Base-by-base conservation (phyloP, 2,797 vertebrate genomes). In the Melanotaenia nigrans region DNA sequence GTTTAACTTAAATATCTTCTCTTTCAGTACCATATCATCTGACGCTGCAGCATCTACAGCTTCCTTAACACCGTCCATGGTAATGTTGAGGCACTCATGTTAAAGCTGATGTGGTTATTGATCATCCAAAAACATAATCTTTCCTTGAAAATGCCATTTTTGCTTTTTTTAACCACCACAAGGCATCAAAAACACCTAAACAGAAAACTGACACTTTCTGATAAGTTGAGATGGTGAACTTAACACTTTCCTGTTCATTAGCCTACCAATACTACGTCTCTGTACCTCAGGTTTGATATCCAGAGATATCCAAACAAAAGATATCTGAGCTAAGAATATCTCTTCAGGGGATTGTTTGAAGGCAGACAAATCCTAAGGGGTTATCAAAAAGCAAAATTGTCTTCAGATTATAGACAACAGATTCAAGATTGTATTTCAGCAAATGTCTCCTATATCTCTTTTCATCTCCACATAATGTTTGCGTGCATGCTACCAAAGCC, bases 31-130 rank as follows among this genome's bases (percentile, higher is more conserved):
- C 16, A 10, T 5, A n/a, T 55, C 32, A 53, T 24, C 49, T 24
- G 49, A 53, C 14, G 30, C 14, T 22, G 20, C 22, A 22, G 0
- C 69, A 51, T 7, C 40, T 30, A 10, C 42, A 33, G 32, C 38
- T 36, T 64, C 45, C 24, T 55, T 16, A 25, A 42, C 40, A 36
- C 12, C 30, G 63, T 58, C 4, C 18, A 8, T 33, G 28, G 13
- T 61, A 22, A 18, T 25, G 30, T 63, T 42, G 16, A 64, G 33
- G 54, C 63, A 77, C 61, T 36, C 18, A 57, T 4, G 18, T 22
- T 24, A 53, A 53, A 51, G 49, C 9, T 53, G 10, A 22, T 24
- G 20, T 51, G 22, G 8, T 51, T 51, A 24, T 11, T 51, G n/a
- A 24, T 47, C 45, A n/a, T 57, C 71, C 33, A 62, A 63, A 79